Evolutionary conservation across 53 echinoderm and acorn worm genomes (phyloP), one percentile per base, ranked within the genome.

Genomic region (Antedon mediterranea): DNA sequence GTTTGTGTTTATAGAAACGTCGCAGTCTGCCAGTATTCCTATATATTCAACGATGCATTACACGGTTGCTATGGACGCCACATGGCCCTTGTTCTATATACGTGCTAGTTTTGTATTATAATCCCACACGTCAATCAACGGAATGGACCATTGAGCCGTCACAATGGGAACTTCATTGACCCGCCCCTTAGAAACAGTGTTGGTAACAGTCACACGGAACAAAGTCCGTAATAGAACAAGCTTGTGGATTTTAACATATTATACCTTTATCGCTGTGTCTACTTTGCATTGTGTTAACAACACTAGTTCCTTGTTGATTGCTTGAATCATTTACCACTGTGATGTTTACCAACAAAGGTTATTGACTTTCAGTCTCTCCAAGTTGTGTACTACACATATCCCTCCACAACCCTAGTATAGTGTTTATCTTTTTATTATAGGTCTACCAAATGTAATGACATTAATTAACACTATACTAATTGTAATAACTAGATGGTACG

Each of bases 1-100:
- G 77, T 76, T 73, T 94, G 73, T 94, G 94, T 94, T 94, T 85
- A 94, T 94, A 85, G 94, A 94, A 82, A 94, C 94, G 85, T 78
- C 84, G 73, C 42, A 30, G 71, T 34, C 26, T n/a, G n/a, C n/a
- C 73, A 30, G 43, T 70, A 78, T 15, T 71, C 79, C 41, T 78
- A 86, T 82, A 75, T 82, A 86, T 86, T 73, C 71, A 71, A 79
- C 71, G 79, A 72, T 78, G 78, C 78, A 74, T 43, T 82, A 43
- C 79, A 0, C 30, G 44, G 86, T 86, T 82, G 78, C 82, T 78
- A 86, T 78, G 86, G 86, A 86, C 86, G 86, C 86, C 57, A 18
- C 1, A 57, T 57, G 57, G 57, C 57, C 57, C 57, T 57, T 57
- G 57, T 13, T 57, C 57, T 57, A 18, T 57, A 23, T 57, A 57